These are phyloP conservation scores for Castor canadensis DNA, from an alignment of 2,113 vertebrate species.

Conservation along the genomic window DNA sequence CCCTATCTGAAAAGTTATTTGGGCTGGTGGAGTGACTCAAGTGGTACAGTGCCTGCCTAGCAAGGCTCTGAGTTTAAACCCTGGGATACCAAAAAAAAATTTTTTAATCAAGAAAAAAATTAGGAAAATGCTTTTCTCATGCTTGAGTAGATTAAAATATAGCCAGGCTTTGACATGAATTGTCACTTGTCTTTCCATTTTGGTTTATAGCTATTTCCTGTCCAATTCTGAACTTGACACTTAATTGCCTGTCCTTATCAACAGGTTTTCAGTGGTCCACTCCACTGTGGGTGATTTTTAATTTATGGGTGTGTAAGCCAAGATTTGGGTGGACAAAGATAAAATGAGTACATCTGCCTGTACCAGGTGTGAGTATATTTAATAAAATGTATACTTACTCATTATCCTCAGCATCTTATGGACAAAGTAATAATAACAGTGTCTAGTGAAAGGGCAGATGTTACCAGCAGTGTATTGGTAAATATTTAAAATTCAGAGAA, in stretches of 20 bases:
- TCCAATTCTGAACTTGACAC: not conserved
- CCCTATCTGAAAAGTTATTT: too few relatives aligned
- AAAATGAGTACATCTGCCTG: conserved; percentile 25
- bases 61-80: too few relatives aligned
- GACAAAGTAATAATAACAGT: conserved; percentile 31
- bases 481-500: conserved; percentile 20
- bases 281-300: not conserved
- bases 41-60: too few relatives aligned
- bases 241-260: not conserved
- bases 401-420: not conserved
- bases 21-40: too few relatives aligned
- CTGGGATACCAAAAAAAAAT: too few relatives aligned
- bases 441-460: not conserved
- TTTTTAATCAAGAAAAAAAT: too few relatives aligned
- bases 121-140: conserved; percentile 3
- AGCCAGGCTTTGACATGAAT: not conserved
- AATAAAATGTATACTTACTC: conserved; percentile 59
- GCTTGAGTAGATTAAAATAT: not conserved
- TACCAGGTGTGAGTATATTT: not conserved
- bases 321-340: not conserved
- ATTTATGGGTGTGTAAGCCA: not conserved
- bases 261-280: not conserved
- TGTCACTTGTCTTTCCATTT: conserved; percentile 16
- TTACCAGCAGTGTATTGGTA: not conserved
- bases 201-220: conserved; percentile 16